Conservation (phyloP, 2,888 invertebrate genomes). For the Hydrotaea diabolus region DNA sequence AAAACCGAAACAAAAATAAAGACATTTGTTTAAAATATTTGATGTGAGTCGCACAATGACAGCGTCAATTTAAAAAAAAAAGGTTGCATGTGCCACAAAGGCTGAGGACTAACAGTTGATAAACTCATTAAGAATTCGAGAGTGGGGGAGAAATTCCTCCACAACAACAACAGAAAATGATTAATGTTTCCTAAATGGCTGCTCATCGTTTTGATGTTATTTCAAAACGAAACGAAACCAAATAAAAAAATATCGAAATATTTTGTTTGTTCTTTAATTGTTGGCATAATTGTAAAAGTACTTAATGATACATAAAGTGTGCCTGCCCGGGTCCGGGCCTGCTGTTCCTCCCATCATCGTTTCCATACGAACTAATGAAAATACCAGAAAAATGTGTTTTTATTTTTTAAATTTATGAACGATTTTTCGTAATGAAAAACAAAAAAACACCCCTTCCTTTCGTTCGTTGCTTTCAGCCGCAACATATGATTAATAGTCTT, state of each 20-base stretch:
- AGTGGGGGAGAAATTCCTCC: conserved; percentile 30
- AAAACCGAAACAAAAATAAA: conserved; percentile 47
- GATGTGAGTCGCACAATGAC: background rate
- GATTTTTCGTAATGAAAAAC: conserved; percentile 3
- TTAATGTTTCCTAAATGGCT: conserved; percentile 63
- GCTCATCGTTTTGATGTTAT: conserved; percentile 24
- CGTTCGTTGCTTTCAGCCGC: background rate
- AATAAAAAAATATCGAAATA: too few species aligned
- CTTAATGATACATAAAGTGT: conserved; percentile 59
- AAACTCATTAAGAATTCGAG: conserved; percentile 29
- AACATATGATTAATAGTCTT: conserved; percentile 62
- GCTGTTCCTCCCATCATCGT: background rate
- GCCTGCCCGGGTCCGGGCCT: background rate
- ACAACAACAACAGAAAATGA: conserved; percentile 45
- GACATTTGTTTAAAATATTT: conserved; percentile 32
- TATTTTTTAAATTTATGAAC: conserved; percentile 3
- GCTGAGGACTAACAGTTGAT: conserved; percentile 23
- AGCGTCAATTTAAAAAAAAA: background rate
- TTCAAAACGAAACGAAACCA: too few species aligned
- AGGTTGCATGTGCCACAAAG: background rate
- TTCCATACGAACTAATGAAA: background rate
- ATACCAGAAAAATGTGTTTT: conserved; percentile 55
- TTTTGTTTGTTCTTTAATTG: conserved; percentile 56
- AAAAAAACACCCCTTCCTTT: conserved; percentile 48
- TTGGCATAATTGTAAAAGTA: conserved; percentile 53